phyloP scores from a whole-genome alignment of 2,113 vertebrate species.

The Sceloporus undulatus region DNA sequence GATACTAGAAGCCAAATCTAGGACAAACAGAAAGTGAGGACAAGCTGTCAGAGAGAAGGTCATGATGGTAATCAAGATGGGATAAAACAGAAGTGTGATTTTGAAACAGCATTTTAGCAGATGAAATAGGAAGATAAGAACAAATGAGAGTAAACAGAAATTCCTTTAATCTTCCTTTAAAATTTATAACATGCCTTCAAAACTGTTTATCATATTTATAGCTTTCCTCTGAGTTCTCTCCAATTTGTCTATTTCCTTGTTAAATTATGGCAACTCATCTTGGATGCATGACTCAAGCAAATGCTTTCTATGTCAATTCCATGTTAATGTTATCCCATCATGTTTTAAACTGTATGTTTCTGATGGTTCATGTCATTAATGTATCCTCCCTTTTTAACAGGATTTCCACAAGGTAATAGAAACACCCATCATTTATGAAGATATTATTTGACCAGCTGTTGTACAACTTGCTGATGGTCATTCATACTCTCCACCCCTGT shows the following conservation, averaged over 20 bases:
- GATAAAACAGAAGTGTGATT: background rate
- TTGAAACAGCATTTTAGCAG: background rate
- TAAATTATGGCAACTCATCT: background rate
- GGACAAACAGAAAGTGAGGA: too few species aligned
- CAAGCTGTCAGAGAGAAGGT: background rate
- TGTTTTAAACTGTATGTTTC: background rate
- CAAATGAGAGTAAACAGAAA: background rate
- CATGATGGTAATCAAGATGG: background rate
- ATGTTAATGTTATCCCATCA: background rate
- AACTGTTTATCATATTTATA: conserved; percentile 28
- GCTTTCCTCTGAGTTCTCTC: conserved; percentile 14
- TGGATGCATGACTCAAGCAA: background rate
- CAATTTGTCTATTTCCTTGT: background rate
- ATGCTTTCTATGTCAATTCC: background rate
- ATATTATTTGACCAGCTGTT: background rate
- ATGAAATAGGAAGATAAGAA: background rate
- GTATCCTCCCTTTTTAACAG: background rate
- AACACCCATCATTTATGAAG: background rate
- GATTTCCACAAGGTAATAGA: background rate
- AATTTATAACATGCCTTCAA: conserved; percentile 17
- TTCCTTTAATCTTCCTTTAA: conserved; percentile 15
- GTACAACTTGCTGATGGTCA: background rate
- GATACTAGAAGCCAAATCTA: background rate
- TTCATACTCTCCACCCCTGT: background rate
- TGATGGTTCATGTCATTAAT: background rate